Conservation (phyloP, 2,797 vertebrate species). For the Tiaroga cobitis region DNA sequence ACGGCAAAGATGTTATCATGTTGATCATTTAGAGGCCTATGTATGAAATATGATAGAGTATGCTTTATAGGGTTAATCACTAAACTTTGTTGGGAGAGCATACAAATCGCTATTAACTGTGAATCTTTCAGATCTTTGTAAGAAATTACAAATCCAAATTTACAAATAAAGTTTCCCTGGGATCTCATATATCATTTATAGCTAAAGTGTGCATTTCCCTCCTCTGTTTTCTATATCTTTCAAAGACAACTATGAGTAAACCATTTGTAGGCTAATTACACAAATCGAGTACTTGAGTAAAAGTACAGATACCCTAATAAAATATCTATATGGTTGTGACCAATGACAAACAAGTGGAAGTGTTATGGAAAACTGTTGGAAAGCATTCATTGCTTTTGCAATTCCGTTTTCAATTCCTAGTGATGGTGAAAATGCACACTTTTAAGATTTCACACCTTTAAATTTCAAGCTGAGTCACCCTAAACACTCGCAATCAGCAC, state of each 20-base stretch:
- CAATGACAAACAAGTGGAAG: not conserved
- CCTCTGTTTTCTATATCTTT: not conserved
- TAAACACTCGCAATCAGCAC: not conserved
- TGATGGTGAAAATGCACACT: not conserved
- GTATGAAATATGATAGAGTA: not conserved
- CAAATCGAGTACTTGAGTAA: not conserved
- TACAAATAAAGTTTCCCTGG: not conserved
- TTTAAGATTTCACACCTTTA: not conserved
- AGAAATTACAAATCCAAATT: not conserved
- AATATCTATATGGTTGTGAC: not conserved
- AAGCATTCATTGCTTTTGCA: not conserved
- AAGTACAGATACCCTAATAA: not conserved
- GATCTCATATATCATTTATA: not conserved
- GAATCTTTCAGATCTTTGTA: not conserved
- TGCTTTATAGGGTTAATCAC: not conserved
- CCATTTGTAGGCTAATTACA: not conserved
- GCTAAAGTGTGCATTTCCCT: not conserved
- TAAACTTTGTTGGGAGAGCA: not conserved
- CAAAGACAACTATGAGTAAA: not conserved
- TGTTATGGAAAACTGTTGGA: not conserved
- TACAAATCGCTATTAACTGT: not conserved
- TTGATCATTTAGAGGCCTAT: not conserved
- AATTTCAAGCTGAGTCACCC: not conserved
- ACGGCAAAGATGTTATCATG: not conserved
- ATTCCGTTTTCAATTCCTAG: not conserved